These are phyloP conservation scores for Leptatherina wallacei DNA, from an alignment of 2,797 vertebrate species.

Conservation along the genomic window DNA sequence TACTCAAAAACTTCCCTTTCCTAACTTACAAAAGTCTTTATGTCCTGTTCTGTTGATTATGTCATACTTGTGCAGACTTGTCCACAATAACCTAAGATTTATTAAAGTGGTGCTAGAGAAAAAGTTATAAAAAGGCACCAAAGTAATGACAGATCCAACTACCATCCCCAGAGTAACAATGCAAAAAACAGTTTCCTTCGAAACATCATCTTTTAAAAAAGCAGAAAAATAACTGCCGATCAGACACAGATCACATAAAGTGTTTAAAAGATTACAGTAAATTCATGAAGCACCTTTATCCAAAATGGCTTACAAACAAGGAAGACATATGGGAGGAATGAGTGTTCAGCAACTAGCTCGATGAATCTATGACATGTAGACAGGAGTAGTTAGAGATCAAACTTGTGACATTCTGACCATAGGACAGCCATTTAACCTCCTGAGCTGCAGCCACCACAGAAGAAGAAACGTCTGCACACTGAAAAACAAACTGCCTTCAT, in stretches of 20 bases:
- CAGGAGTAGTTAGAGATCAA: neutral
- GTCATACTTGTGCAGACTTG: no score
- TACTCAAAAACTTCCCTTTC: no score
- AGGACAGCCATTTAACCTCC: neutral
- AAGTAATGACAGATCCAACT: no score
- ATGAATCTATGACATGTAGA: no score
- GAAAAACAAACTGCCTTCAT: neutral
- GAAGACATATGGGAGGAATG: neutral
- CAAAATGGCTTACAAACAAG: neutral
- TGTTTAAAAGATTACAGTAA: neutral
- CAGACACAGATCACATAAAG: neutral
- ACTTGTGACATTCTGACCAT: neutral
- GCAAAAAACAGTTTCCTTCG: neutral
- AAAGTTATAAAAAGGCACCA: neutral
- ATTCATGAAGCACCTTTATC: neutral
- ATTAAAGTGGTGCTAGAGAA: neutral
- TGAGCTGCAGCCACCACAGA: neutral
- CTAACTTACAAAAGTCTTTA: no score
- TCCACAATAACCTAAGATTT: neutral
- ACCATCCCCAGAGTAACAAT: no score
- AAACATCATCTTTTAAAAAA: neutral
- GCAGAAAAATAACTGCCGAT: neutral
- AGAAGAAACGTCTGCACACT: neutral
- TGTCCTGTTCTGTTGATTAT: no score
- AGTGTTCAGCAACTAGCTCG: no score